Conservation (phyloP, 2,797 vertebrate species). For the Setipinna tenuifilis region DNA sequence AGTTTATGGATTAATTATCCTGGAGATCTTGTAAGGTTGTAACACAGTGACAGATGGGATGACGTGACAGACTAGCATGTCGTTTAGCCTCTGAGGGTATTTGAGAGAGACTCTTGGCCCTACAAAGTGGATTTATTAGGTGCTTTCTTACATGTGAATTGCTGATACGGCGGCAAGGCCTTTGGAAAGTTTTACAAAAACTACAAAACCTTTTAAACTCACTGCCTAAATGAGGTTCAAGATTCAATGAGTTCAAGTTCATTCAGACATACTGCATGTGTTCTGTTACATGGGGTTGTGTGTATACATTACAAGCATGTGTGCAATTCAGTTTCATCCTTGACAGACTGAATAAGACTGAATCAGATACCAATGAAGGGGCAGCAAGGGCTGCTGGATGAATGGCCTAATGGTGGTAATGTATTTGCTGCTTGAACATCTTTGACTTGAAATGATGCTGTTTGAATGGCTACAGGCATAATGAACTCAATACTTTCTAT, state of each 20-base stretch:
- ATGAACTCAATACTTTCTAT: too few relatives aligned
- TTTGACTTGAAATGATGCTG: too few relatives aligned
- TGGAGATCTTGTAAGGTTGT: not conserved
- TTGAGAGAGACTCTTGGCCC: not conserved
- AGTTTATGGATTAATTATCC: not conserved
- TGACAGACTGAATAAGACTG: too few relatives aligned
- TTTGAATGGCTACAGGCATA: too few relatives aligned
- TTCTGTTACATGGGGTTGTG: too few relatives aligned
- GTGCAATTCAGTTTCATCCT: too few relatives aligned
- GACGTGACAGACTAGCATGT: not conserved
- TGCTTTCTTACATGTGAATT: not conserved
- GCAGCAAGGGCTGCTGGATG: not conserved
- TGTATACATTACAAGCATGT: too few relatives aligned
- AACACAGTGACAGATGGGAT: not conserved
- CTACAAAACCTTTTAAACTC: slow-evolving; percentile 15
- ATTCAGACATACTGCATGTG: too few relatives aligned
- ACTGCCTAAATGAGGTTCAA: slow-evolving; percentile 29
- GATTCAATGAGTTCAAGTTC: too few relatives aligned
- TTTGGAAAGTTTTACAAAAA: not conserved
- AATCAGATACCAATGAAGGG: too few relatives aligned
- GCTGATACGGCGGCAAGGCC: slow-evolving; percentile 19
- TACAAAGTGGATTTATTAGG: not conserved
- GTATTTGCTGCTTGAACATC: too few relatives aligned
- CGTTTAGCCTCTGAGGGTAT: not conserved
- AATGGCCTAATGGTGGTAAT: too few relatives aligned